These are phyloP conservation scores for Menidia beryllina DNA, from an alignment of 2,113 vertebrate species.

Conservation along the genomic window DNA sequence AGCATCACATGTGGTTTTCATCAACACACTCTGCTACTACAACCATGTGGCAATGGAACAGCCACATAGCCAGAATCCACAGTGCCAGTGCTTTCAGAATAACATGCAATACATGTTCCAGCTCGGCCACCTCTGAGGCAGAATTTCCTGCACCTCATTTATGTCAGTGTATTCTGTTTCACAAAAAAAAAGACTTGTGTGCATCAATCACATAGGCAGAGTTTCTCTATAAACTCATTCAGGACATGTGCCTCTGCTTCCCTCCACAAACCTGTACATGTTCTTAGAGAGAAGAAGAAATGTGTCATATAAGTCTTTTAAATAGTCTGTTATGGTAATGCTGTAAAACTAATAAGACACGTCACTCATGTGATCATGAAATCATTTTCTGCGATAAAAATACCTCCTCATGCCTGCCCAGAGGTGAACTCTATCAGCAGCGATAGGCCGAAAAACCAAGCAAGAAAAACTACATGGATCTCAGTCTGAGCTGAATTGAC, in stretches of 20 bases:
- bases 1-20: slow-evolving; percentile 55
- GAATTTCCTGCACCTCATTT: not conserved
- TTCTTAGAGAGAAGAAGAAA: not conserved
- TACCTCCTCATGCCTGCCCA: not conserved
- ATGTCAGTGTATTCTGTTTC: slow-evolving; percentile 13
- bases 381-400: not conserved
- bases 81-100: slow-evolving; percentile 25
- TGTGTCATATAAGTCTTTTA: not conserved
- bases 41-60: slow-evolving; percentile 38
- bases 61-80: slow-evolving; percentile 40
- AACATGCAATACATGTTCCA: not conserved
- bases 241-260: no score
- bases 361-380: not conserved
- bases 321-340: not conserved
- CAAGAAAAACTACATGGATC: no score
- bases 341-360: not conserved
- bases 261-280: no score
- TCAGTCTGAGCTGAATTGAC: no score
- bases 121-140: slow-evolving; percentile 24
- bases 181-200: slow-evolving; percentile 31
- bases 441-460: not conserved
- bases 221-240: not conserved
- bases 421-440: not conserved
- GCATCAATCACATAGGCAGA: slow-evolving; percentile 19
- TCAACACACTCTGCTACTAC: slow-evolving; percentile 57